A percentile compares a stretch with the other conserved stretches of the same genome.
These are phyloP conservation scores for Catharus fuscescens DNA, from an alignment of 2,113 vertebrate genomes.

Conservation along the genomic window DNA sequence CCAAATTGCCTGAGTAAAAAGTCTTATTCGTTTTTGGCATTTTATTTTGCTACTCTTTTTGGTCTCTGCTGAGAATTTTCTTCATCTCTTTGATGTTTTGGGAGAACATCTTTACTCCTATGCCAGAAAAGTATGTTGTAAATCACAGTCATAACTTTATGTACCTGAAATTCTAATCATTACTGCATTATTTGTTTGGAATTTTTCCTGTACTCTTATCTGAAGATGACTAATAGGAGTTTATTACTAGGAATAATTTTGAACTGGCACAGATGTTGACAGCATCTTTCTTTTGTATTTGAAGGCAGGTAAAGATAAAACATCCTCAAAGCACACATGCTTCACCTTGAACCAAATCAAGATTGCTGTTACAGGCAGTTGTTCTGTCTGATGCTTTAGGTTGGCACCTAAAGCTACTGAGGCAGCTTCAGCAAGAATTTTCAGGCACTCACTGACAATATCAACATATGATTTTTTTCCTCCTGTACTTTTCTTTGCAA, in stretches of 20 bases:
- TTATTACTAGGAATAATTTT: not conserved
- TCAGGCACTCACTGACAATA: not conserved
- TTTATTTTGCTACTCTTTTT: not conserved
- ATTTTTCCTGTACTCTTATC: not conserved
- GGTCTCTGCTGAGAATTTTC: not conserved
- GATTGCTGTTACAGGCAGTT: not conserved
- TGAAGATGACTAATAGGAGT: not conserved
- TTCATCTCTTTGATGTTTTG: not conserved
- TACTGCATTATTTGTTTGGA: not conserved
- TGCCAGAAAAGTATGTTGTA: not conserved
- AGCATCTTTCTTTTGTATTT: not conserved
- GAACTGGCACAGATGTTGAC: not conserved
- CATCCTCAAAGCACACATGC: not conserved
- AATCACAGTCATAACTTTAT: not conserved
- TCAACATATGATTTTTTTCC: not conserved
- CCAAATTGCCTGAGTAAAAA: not conserved
- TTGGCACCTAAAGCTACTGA: not conserved
- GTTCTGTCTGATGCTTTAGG: not conserved
- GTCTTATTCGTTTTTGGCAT: not conserved
- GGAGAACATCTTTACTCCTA: not conserved
- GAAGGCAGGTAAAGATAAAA: not conserved
- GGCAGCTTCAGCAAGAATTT: not conserved
- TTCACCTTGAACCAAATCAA: constrained; percentile 11
- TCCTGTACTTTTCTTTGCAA: not conserved
- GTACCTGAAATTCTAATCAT: not conserved